Conservation (phyloP, 2,113 vertebrate genomes). For the Corydoras sp. region DNA sequence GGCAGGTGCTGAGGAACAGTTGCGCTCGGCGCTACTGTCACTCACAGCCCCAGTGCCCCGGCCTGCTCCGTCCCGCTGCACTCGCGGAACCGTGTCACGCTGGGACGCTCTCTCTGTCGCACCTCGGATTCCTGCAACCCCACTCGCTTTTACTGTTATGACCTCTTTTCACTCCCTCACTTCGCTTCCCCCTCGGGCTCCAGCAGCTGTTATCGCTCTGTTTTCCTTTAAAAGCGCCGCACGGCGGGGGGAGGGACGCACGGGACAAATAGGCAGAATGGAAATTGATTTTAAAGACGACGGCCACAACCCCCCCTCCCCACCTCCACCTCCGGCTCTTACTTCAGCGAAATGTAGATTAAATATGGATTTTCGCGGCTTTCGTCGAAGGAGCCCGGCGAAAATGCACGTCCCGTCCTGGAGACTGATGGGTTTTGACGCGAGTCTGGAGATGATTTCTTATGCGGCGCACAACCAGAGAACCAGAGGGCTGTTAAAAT, state of each 20-base stretch:
- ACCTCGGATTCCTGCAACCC: slow-evolving; percentile 64
- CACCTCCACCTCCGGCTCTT: no score
- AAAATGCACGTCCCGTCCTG: background rate
- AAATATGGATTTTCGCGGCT: slow-evolving; percentile 33
- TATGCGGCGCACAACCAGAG: slow-evolving; percentile 28
- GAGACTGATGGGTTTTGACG: no score
- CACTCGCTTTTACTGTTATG: slow-evolving; percentile 64
- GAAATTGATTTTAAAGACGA: slow-evolving; percentile 56
- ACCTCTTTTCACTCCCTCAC: slow-evolving; percentile 62
- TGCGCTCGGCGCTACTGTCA: slow-evolving; percentile 54
- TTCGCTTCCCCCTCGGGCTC: slow-evolving; percentile 55
- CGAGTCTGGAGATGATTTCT: background rate
- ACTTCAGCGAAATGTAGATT: slow-evolving; percentile 36
- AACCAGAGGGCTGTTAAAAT: slow-evolving; percentile 50
- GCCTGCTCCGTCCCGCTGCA: no score
- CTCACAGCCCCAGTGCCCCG: no score
- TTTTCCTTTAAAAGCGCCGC: slow-evolving; percentile 67
- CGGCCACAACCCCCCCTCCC: slow-evolving; percentile 18
- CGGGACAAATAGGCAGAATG: slow-evolving; percentile 35
- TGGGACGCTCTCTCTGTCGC: slow-evolving; percentile 16
- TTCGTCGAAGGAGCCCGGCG: background rate
- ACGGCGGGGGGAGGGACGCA: slow-evolving; percentile 39
- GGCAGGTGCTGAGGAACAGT: slow-evolving; percentile 39
- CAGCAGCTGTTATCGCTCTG: slow-evolving; percentile 72
- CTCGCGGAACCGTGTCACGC: no score